A percentile compares a stretch with the other conserved stretches of the same genome.
These are phyloP conservation scores for Tyria jacobaeae DNA, from an alignment of 2,888 invertebrate species.

Conservation along the genomic window DNA sequence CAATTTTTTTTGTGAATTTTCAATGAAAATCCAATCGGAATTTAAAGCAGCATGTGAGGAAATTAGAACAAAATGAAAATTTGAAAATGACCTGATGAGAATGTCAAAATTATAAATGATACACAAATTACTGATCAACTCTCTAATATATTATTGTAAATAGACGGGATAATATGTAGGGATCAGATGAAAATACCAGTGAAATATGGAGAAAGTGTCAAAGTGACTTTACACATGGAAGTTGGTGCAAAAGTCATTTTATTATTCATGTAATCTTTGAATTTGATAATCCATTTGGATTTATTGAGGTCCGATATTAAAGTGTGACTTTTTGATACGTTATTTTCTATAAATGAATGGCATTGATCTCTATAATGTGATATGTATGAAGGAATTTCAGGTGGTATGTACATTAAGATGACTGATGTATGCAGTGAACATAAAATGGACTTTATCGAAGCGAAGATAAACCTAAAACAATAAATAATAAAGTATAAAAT, in stretches of 20 bases:
- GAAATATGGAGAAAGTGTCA: slow-evolving; percentile 77
- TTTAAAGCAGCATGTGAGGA: slow-evolving; percentile 84
- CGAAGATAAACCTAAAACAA: slow-evolving; percentile 85
- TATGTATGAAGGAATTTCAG: slow-evolving; percentile 62
- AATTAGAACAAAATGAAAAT: slow-evolving; percentile 76
- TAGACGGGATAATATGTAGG: slow-evolving; percentile 12
- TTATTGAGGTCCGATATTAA: slow-evolving; percentile 59
- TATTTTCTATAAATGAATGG: slow-evolving; percentile 56
- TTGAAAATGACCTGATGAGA: slow-evolving; percentile 39
- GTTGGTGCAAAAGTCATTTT: slow-evolving; percentile 81
- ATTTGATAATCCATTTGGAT: slow-evolving; percentile 72
- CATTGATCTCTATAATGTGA: slow-evolving; percentile 67
- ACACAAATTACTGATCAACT: slow-evolving; percentile 26
- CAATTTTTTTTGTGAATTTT: slow-evolving; percentile 59
- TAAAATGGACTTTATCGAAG: slow-evolving; percentile 73
- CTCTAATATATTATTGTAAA: background rate
- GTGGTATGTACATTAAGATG: slow-evolving; percentile 65
- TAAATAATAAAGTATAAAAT: slow-evolving; percentile 57
- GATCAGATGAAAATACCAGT: slow-evolving; percentile 74
- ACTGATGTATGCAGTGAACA: slow-evolving; percentile 68
- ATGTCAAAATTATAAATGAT: slow-evolving; percentile 50
- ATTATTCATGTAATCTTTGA: slow-evolving; percentile 78
- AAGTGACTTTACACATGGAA: slow-evolving; percentile 78
- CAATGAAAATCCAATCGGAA: slow-evolving; percentile 70
- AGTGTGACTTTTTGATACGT: slow-evolving; percentile 58